phyloP scores from a whole-genome alignment of 2,888 invertebrate species.

The Cactoblastis cactorum region DNA sequence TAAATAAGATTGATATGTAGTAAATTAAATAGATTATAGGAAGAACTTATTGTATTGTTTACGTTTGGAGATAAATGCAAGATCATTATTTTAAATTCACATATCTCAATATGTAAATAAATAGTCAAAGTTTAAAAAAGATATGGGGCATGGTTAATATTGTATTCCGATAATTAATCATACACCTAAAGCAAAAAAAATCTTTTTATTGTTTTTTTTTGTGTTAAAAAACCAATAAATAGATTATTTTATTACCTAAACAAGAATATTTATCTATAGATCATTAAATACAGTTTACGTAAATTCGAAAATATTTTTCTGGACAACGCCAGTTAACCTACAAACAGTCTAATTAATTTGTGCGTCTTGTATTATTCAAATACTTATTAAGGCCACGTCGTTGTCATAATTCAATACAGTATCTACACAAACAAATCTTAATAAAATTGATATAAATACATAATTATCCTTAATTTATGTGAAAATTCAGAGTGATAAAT shows the following conservation, averaged over 20 bases:
- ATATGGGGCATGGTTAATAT: too few species aligned
- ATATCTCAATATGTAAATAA: neutral
- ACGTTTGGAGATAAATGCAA: neutral
- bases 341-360: constrained; percentile 5
- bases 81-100: neutral
- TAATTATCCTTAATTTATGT: too few species aligned
- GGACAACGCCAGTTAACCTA: neutral
- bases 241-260: too few species aligned
- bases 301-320: neutral
- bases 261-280: neutral
- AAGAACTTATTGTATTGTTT: neutral
- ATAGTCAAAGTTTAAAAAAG: too few species aligned
- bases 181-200: too few species aligned
- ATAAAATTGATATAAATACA: too few species aligned
- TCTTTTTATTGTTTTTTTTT: too few species aligned
- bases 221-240: too few species aligned
- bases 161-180: too few species aligned
- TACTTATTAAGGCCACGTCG: neutral
- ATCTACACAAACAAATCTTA: too few species aligned
- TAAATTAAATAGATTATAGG: neutral
- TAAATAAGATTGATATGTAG: neutral
- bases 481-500: too few species aligned
- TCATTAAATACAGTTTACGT: neutral
- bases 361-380: neutral
- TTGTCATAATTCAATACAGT: too few species aligned